A percentile compares a stretch with the other conserved stretches of the same genome.
phyloP scores from a whole-genome alignment of 2,797 vertebrate genomes.

The Arctocebus calabarensis region DNA sequence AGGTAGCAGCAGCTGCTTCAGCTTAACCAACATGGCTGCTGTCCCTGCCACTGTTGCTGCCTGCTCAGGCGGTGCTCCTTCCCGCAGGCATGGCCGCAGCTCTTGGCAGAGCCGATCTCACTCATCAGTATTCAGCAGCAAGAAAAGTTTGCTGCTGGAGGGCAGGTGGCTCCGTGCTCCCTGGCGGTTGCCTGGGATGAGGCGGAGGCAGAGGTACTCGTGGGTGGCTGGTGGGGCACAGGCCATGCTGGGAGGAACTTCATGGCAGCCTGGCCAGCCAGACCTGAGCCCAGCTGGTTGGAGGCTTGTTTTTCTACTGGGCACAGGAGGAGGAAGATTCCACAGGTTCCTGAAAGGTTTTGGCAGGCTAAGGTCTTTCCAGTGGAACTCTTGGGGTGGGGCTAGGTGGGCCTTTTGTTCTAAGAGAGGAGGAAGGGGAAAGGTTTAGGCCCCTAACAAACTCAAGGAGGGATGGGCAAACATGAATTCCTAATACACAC shows the following conservation, averaged over 20 bases:
- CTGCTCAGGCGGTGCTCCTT: conserved; percentile 71
- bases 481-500: background rate
- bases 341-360: too few species aligned
- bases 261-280: conserved; percentile 68
- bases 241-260: conserved; percentile 81
- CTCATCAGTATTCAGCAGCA: conserved; percentile 66
- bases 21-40: conserved; percentile 85
- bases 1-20: conserved; percentile 70
- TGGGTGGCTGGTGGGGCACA: conserved; percentile 42
- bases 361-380: too few species aligned
- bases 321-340: too few species aligned
- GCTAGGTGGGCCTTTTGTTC: too few species aligned
- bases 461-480: background rate
- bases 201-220: conserved; percentile 49
- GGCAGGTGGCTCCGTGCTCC: conserved; percentile 50
- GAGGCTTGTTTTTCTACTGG: too few species aligned
- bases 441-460: too few species aligned
- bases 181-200: conserved; percentile 32
- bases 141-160: conserved; percentile 76
- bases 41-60: conserved; percentile 77
- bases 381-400: too few species aligned
- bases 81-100: conserved; percentile 73
- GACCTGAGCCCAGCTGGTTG: conserved; percentile 77
- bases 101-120: conserved; percentile 65
- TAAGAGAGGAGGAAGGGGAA: too few species aligned